Conservation (phyloP, 1,140 invertebrate species). For the Drosophila sechellia region DNA sequence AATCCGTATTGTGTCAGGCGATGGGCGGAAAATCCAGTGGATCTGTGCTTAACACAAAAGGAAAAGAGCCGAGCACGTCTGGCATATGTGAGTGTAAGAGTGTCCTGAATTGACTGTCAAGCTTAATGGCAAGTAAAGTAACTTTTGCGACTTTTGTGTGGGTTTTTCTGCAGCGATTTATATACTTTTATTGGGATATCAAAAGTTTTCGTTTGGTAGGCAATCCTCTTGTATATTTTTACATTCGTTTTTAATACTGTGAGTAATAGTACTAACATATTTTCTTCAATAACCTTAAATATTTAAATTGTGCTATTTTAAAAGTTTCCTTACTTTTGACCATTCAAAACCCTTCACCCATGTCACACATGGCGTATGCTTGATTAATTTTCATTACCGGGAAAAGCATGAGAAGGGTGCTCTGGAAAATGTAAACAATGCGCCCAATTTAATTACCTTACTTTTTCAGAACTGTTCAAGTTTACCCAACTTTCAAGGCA, state of each 20-base stretch:
- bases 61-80: slow-evolving; percentile 5
- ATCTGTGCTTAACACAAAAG: slow-evolving; percentile 22
- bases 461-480: slow-evolving; percentile 12
- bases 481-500: slow-evolving; percentile 27
- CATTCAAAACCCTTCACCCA: not conserved
- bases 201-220: not conserved
- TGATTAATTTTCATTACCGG: slow-evolving; percentile 37
- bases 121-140: slow-evolving; percentile 35
- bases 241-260: no score
- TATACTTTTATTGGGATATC: not conserved
- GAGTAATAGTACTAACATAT: not conserved
- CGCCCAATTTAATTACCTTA: slow-evolving; percentile 39
- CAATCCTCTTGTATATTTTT: no score
- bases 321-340: slow-evolving; percentile 3
- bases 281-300: not conserved
- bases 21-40: slow-evolving; percentile 2
- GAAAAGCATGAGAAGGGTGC: slow-evolving; percentile 1
- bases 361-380: slow-evolving; percentile 45
- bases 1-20: slow-evolving; percentile 59
- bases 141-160: slow-evolving; percentile 10
- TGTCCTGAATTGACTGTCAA: slow-evolving; percentile 7
- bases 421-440: slow-evolving; percentile 27
- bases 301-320: not conserved
- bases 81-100: slow-evolving; percentile 4
- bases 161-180: not conserved